A percentile compares a stretch with the other conserved stretches of the same genome.
Conservation (phyloP, 2,797 vertebrate species). For the Linurgus olivaceus region DNA sequence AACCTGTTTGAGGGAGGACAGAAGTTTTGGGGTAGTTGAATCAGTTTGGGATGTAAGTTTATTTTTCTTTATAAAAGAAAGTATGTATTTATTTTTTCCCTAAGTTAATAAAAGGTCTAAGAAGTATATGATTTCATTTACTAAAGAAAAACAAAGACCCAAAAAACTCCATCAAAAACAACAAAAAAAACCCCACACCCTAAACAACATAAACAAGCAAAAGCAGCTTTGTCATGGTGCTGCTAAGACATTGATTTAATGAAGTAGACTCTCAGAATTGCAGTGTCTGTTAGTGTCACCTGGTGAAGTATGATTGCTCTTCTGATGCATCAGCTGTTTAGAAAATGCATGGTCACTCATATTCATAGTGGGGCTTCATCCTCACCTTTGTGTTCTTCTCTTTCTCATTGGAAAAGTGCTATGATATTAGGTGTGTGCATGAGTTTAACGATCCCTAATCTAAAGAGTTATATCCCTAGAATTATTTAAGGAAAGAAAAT, state of each 20-base stretch:
- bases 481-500: neutral
- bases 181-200: too few relatives aligned
- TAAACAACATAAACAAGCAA: neutral
- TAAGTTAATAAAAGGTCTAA: neutral
- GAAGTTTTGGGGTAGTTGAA: neutral
- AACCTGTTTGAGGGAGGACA: neutral
- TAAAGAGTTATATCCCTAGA: neutral
- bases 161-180: neutral
- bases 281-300: neutral
- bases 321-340: neutral
- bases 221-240: neutral
- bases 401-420: neutral
- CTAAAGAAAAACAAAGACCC: neutral
- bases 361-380: neutral
- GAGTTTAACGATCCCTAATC: neutral
- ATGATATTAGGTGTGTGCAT: neutral
- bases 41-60: fast-evolving
- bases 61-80: neutral
- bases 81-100: neutral
- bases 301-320: fast-evolving
- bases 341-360: neutral
- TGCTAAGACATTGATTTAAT: neutral
- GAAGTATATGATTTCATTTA: neutral
- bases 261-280: neutral
- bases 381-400: neutral